These are phyloP conservation scores for Rutpela maculata DNA, from an alignment of 2,888 invertebrate species.

Conservation along the genomic window DNA sequence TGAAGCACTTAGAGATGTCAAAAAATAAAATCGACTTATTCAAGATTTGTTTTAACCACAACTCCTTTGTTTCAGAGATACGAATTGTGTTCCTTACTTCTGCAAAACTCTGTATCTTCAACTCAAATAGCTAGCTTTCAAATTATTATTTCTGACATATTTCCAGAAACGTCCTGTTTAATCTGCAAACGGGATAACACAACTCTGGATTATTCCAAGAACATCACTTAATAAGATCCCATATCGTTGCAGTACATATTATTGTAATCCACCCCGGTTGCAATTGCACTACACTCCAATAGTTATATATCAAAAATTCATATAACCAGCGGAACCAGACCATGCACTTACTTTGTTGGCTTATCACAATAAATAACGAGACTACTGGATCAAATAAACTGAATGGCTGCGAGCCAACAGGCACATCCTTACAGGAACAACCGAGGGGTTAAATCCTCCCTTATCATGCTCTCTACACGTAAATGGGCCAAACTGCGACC, in stretches of 20 bases:
- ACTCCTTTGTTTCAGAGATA: no score
- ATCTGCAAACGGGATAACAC: not conserved
- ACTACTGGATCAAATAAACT: slow-evolving; percentile 62
- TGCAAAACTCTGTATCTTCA: no score
- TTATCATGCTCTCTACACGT: slow-evolving; percentile 60
- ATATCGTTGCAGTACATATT: not conserved
- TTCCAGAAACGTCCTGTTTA: not conserved
- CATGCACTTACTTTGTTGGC: slow-evolving; percentile 50
- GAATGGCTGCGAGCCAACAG: slow-evolving; percentile 62
- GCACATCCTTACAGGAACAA: slow-evolving; percentile 51
- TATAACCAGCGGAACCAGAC: slow-evolving; percentile 50
- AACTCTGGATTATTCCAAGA: not conserved
- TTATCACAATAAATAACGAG: slow-evolving; percentile 65
- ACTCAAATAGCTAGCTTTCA: no score
- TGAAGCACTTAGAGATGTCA: no score
- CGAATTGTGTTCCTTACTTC: no score
- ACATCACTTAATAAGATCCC: not conserved
- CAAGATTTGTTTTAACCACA: no score
- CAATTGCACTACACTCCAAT: slow-evolving; percentile 47
- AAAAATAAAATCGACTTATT: no score
- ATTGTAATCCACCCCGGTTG: slow-evolving; percentile 28
- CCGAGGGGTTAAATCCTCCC: slow-evolving; percentile 51
- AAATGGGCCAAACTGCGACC: slow-evolving; percentile 60
- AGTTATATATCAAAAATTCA: slow-evolving; percentile 59
- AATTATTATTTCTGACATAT: no score